Base-by-base conservation (phyloP, 1,140 invertebrate species). In the Coenobita brevimanus region DNA sequence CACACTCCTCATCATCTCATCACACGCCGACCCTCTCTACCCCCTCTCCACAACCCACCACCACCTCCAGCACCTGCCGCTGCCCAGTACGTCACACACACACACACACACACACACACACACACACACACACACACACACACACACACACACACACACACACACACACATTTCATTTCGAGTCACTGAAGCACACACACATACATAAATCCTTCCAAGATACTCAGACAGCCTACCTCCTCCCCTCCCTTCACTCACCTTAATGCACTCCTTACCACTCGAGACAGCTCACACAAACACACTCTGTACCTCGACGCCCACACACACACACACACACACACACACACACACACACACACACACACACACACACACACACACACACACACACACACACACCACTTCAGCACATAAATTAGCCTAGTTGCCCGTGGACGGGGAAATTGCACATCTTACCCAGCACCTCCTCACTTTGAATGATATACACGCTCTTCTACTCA, bases 1-100 rank as follows among this genome's bases (percentile, higher is more conserved):
- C 60, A 87, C 85, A 30, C 76, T 80, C 64, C 73, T 87, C 76
- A 57, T 87, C 85, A 80, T 87, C 75, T 87, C 85, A 75, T 87
- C 85, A 75, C 85, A 87, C 27, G 78, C 85, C 71, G 85, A 87
- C 27, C 76, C 85, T 27, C 76, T 80, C 41, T 81, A 81, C 46
- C 85, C 85, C 15, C 60, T 87, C 75, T 87, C 85, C 76, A 87
- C 85, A 50, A 87, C 69, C 76, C 75, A 87, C 76, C 85, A 87
- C 85, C 71, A 81, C 75, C 84, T 50, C 57, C 75, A 87, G 76
- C 76, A 69, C 64, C 62, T 80, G 2, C 75, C 85, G 15, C 30
- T 38, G 30, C 69, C 85, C 78, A 80, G 85, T 87, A 87, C 85
- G 85, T 43, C 57, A 64, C 57, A 46, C 43, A 36, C 21, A 71